Evolutionary conservation across 2,113 vertebrate species (phyloP).

Genomic region (Heterochromis multidens): DNA sequence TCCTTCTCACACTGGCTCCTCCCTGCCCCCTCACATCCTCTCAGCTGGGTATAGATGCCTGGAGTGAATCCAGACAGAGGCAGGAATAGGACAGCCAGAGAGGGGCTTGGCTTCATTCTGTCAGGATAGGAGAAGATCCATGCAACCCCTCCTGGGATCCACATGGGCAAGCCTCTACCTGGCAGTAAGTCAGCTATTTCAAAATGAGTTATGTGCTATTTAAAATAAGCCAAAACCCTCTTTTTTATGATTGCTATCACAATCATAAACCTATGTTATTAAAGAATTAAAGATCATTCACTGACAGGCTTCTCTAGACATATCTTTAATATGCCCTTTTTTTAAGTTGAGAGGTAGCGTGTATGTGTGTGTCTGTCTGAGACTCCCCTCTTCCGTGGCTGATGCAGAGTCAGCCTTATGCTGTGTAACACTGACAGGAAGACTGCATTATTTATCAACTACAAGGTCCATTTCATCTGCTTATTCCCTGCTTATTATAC

Average conservation of each 20-base stretch:
- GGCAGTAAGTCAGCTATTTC: constrained; percentile 9
- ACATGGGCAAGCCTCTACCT: constrained; percentile 1
- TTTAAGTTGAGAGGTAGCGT: neutral
- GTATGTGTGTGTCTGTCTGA: neutral
- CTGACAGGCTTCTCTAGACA: neutral
- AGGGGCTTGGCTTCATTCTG: constrained; percentile 12
- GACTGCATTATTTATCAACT: constrained; percentile 74
- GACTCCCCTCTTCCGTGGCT: neutral
- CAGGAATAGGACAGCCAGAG: neutral
- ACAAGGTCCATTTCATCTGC: constrained; percentile 49
- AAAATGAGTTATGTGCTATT: neutral
- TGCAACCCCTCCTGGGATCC: constrained; percentile 5
- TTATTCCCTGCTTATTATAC: constrained; percentile 30
- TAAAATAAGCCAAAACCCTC: neutral
- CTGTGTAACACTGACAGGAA: constrained; percentile 68
- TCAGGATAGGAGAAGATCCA: constrained; percentile 21
- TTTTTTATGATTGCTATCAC: neutral
- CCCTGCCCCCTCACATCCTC: constrained; percentile 22
- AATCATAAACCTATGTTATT: neutral
- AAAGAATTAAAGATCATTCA: neutral
- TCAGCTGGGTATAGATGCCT: constrained; percentile 20
- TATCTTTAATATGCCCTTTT: neutral
- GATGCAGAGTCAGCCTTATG: constrained; percentile 41
- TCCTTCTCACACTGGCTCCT: constrained; percentile 24
- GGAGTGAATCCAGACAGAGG: constrained; percentile 40